Evolutionary conservation across 2,888 invertebrate species (phyloP), one percentile per base, ranked within the genome.

Genomic region (Drosophila neutralis): DNA sequence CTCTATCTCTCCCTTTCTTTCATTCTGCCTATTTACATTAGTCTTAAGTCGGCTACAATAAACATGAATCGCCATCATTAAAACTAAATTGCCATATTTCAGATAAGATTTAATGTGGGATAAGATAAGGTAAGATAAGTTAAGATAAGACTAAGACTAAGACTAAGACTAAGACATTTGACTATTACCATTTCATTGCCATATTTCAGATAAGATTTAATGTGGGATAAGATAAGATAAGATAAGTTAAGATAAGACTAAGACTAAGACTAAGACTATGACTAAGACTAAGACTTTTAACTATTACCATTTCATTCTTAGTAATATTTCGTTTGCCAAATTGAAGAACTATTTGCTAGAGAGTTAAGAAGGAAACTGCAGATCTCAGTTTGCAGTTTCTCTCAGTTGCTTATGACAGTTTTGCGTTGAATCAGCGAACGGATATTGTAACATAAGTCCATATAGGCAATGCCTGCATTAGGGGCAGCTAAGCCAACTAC

Each of bases 321-420:
- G 7, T 38, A 18, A 18, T 38, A 38, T 36, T 36, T 35, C 35
- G 13, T 13, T 35, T 2, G 35, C 35, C 13, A 35, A 35, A 36
- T 36, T 15, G 36, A 36, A 36, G 6, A 36, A 36, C 15, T 15
- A 15, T 36, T 36, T 36, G 2, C 7, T 36, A 7, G 45, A 15
- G 21, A 24, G 21, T 15, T 45, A 15, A 45, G 8, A 21, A 24
- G 24, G 24, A 45, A 31, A 42, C 24, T 54, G 54, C 27, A 27
- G 35, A 36, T 27, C 3, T 2, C 24, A 18, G 13, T 35, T 53
- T 18, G 36, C 11, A 24, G 36, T 54, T 59, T 24, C 15, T 2
- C 15, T 31, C 13, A 31, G 38, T 64, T 33, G 54, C 60, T 70
- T 64, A 66, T 71, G 61, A 62, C 72, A 59, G 62, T 42, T 76